A percentile compares a stretch with the other conserved stretches of the same genome.
These are phyloP conservation scores for Poeciliopsis occidentalis DNA, from an alignment of 2,113 vertebrate species.

Conservation along the genomic window DNA sequence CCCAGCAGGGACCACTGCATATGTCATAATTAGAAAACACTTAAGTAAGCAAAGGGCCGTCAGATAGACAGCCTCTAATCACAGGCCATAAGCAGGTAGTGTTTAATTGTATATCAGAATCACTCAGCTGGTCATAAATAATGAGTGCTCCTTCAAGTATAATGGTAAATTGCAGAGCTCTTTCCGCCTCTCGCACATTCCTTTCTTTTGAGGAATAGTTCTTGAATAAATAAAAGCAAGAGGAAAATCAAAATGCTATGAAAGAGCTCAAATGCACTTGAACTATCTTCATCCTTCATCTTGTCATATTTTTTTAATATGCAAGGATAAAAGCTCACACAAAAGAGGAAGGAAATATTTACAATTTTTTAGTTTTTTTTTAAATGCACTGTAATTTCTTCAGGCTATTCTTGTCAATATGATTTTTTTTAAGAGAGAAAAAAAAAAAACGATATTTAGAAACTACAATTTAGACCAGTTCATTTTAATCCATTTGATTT, in stretches of 20 bases:
- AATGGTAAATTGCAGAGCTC: constrained; percentile 76
- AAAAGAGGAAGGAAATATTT: constrained; percentile 19
- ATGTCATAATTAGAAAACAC: constrained; percentile 99
- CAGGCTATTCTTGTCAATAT: constrained; percentile 4
- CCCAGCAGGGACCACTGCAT: constrained; percentile 89
- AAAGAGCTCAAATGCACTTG: constrained; percentile 69
- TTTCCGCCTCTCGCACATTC: constrained; percentile 51
- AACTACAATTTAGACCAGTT: neutral
- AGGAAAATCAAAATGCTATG: constrained; percentile 59
- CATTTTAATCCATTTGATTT: neutral
- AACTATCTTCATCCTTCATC: constrained; percentile 55
- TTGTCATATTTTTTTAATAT: constrained; percentile 51
- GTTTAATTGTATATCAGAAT: constrained; percentile 85
- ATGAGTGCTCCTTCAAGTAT: constrained; percentile 75
- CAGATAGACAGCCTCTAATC: constrained; percentile 80
- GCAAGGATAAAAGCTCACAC: constrained; percentile 18
- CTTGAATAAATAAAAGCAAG: constrained; percentile 72
- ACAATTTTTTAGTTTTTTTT: neutral
- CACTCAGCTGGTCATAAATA: constrained; percentile 82
- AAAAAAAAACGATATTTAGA: neutral
- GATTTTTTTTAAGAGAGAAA: constrained; percentile 12
- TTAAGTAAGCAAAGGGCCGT: constrained; percentile 87
- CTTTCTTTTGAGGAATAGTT: constrained; percentile 72
- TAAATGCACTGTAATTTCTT: constrained; percentile 20
- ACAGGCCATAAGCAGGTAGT: constrained; percentile 83